Evolutionary conservation across 2,797 vertebrate genomes (phyloP), one percentile per base, ranked within the genome.

Genomic region (Syngnathus acus): DNA sequence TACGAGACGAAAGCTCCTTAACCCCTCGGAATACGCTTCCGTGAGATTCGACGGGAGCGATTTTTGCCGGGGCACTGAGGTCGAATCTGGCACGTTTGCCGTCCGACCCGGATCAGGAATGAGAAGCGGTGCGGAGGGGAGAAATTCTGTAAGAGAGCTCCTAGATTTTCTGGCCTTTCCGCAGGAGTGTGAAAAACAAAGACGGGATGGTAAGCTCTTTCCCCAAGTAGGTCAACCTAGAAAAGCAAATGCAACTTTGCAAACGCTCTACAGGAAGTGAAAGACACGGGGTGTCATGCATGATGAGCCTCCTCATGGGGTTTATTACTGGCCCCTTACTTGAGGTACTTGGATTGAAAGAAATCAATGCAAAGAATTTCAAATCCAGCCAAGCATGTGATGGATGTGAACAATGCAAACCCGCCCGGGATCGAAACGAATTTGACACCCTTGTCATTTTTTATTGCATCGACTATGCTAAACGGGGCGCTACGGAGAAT

Each of bases 291-390:
- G 51, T 54, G 72, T 78, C 84, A 86, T 74, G 82, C 74, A 77
- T 78, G 81, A 68, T 32, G 42, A 43, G 13, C 64, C 26, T 84
- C 78, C 76, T 65, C 66, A 81, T 75, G 66, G 64, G 66, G 74
- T 60, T 76, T 74, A 85, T 86, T 83, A 85, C 37, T 71, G 71
- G 80, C 69, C 66, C 57, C 14, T 14, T 48, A 72, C 63, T 72
- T 50, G 79, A 88, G 68, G 73, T 80, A 74, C 86, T 58, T 63
- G 82, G 84, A 68, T 74, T 71, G 73, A 74, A 75, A 78, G 60
- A 70, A 89, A 95, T 92, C 89, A 78, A 94, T 91, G 78, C 71
- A 61, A 87, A 82, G 78, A 79, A 87, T 92, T 91, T 91, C 70
- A 92, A 90, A 92, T 92, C 83, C 84, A 90, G 89, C 85, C 84